Base-by-base conservation (phyloP, 2,888 invertebrate genomes). In the Ormyrus rosae region DNA sequence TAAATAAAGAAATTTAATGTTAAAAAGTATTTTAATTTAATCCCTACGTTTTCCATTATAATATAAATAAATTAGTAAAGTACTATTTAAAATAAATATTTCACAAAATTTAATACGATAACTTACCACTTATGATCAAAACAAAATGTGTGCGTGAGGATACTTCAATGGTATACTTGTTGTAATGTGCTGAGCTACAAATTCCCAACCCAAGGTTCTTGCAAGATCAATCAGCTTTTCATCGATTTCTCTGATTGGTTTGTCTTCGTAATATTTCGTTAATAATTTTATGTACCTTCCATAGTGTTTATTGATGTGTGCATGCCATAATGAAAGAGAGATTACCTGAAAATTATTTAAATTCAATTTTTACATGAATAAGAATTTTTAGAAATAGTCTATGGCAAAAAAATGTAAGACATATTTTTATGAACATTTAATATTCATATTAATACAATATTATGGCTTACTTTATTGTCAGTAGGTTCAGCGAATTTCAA, bases 311-410 rank as follows among this genome's bases (percentile, higher is more conserved):
- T 96, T 92, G 0, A 94, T 93, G 86, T 95, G 93, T 64, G 96
- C 95, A 89, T 98, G 96, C 95, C 96, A 96, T 60, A 96, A 91
- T 11, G 95, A 94, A 88, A 98, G 96, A 87, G 95, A 94, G 65
- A 95, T 92, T 67, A 94, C 94, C 95, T 95, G 56, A 6, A 81
- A 74, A 81, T 80, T 69, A 46, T 11, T 58, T 67, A 71, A 67
- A 80, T 46, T 50, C 13, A 65, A 58, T 13, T 51, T 53, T 71
- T 84, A 69, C 71, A 61, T 67, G 79, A 71, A 75, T 60, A 63
- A 60, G 69, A 70, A 77, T 75, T 19, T 50, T 56, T 46, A 63
- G 34, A 34, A 34, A 34, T 34, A 34, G 53, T 46, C 51, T 56
- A 77, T 84, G 70, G 75, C 63, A 71, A 34, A 3, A 81, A 70